Evolutionary conservation across 2,888 invertebrate genomes (phyloP), one percentile per base, ranked within the genome.

Genomic region (Drosophila meridiana): DNA sequence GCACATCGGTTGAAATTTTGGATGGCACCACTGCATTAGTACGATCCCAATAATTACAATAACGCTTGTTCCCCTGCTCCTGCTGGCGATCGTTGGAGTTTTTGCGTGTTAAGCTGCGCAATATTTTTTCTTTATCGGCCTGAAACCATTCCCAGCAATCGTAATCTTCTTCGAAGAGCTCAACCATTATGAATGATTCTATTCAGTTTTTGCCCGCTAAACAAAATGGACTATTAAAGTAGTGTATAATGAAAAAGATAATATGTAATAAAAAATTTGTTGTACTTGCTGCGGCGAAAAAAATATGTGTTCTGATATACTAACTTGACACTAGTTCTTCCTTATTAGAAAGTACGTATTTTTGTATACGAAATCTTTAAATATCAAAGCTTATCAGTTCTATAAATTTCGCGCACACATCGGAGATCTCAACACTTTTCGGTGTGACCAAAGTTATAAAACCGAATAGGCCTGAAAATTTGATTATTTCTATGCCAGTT

Each of bases 121-220:
- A 28, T 3, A 65, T 62, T 3, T 63, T 42, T 2, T 76, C 68
- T 26, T 64, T 50, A 30, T 34, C 64, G 1, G 62, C 52, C 47
- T 76, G 70, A 40, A 76, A 70, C 76, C 77, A 78, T 13, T 73
- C 73, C 78, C 73, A 78, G 57, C 64, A 75, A 30, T 78, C 73
- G 38, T 56, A 62, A 34, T 73, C 67, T 8, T 73, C 73, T 4
- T 20, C 56, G 30, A 66, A 63, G 26, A 60, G 34, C 30, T 74
- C 68, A 38, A 73, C 36, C 73, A 73, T 74, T 9, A 13, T 63
- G 40, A 2, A 30, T 26, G 2, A 1, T 36, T 53, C 8, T 14
- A 26, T 38, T 53, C 20, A 14, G 57, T 34, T n/a, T 20, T 47
- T 71, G 32, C 70, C 57, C 52, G 20, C 6, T 53, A 5, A 8